These are phyloP conservation scores for Numida meleagris DNA, from an alignment of 2,113 vertebrate genomes.

Conservation along the genomic window DNA sequence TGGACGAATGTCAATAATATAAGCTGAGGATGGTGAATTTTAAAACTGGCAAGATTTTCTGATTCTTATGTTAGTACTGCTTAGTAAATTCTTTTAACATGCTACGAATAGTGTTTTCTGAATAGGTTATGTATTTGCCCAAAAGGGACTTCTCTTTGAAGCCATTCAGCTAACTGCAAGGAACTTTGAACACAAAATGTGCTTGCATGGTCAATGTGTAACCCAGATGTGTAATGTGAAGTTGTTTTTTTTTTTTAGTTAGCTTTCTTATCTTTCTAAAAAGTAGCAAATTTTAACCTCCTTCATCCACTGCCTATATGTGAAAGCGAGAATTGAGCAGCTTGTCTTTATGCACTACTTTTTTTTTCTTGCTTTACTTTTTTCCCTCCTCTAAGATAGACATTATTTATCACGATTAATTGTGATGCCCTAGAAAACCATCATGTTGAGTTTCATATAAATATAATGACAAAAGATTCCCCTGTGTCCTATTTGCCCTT, in stretches of 20 bases:
- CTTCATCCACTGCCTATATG: background rate
- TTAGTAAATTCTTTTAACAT: background rate
- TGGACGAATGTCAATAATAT: background rate
- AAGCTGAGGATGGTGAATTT: background rate
- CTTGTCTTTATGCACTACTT: background rate
- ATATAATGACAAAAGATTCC: background rate
- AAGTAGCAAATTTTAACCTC: background rate
- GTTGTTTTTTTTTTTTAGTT: background rate
- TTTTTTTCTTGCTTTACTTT: rapidly evolving
- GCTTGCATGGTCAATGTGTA: background rate
- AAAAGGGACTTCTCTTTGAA: conserved; percentile 34
- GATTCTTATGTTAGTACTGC: background rate
- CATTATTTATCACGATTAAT: background rate
- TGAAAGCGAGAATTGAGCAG: background rate
- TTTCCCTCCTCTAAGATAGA: background rate
- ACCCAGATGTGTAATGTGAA: conserved; percentile 10
- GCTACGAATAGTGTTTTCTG: background rate
- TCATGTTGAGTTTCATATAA: background rate
- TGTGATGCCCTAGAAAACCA: background rate
- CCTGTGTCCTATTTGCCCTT: background rate
- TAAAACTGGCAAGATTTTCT: background rate
- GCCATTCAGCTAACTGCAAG: background rate
- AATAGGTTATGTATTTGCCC: conserved; percentile 32
- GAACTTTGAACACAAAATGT: background rate
- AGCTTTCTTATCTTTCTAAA: background rate